Evolutionary conservation across 2,797 vertebrate genomes (phyloP), one percentile per base, ranked within the genome.

Genomic region (Sebastes oblongus): DNA sequence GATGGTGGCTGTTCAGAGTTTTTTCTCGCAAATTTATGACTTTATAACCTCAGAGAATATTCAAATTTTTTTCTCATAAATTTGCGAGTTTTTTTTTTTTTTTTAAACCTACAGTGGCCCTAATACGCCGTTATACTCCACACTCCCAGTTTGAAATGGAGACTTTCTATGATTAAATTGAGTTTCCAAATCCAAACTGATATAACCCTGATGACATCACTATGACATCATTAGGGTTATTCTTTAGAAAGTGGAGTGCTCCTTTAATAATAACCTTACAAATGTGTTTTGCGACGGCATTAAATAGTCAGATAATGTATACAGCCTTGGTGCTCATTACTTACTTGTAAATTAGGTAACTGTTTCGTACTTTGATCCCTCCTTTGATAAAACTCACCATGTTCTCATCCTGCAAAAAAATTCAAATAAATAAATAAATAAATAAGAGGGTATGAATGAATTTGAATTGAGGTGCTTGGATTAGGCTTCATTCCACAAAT

Each of bases 341-440:
- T 96, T 92, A 97, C 97, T 96, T 96, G 95, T 97, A 97, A 86
- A 97, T 97, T 79, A 97, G 81, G 93, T 96, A 96, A 82, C 97
- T 97, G 93, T 95, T 97, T 73, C 97, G 95, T 67, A 97, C 95
- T 94, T 97, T 97, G 78, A 97, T 96, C 62, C 97, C 96, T 78
- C 97, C 97, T 94, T 97, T 97, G 85, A 97, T 96, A 73, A 97
- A 97, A 91, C 96, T 96, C 91, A 97, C 95, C 96, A 97, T 96
- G 89, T 95, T 97, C 89, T 97, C 97, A 91, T 97, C 97, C 97
- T 97, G 87, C 13, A 73, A 74, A 68, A 32, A 67, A 25, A 36
- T 8, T 1, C 1, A 9, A 62, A 62, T 25, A 39, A 39, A 39
- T 39, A 65, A 39, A 39, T 39, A 65, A 39, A 39, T 39, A 39